Evolutionary conservation across 1,140 invertebrate species (phyloP).

Genomic region (Dreissena rostriformis): DNA sequence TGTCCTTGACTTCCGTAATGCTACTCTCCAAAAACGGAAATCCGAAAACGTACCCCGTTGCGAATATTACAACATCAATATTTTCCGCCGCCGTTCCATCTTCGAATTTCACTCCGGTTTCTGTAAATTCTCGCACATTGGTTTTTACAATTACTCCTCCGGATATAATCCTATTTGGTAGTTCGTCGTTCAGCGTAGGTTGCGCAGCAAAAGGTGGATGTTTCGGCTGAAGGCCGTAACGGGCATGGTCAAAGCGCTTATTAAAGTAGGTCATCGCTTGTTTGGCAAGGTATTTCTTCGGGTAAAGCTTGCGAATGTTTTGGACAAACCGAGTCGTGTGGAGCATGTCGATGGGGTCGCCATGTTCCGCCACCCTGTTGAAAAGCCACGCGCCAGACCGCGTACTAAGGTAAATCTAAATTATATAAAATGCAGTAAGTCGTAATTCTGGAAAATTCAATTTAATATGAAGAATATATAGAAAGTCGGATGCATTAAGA

Average conservation of each 20-base stretch:
- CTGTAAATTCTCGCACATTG: conserved; percentile 76
- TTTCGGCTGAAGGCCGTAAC: conserved; percentile 81
- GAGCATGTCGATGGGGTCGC: conserved; percentile 59
- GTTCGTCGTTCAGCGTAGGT: conserved; percentile 83
- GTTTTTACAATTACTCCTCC: conserved; percentile 81
- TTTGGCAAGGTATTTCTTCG: not conserved
- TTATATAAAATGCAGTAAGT: too few species aligned
- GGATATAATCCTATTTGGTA: conserved; percentile 82
- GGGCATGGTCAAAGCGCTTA: conserved; percentile 81
- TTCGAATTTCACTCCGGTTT: conserved; percentile 78
- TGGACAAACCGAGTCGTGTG: conserved; percentile 35
- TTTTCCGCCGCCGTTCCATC: conserved; percentile 77
- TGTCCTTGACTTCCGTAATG: conserved; percentile 70
- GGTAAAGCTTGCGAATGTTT: not conserved
- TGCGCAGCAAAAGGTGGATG: conserved; percentile 81
- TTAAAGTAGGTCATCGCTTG: conserved; percentile 41
- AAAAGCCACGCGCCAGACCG: conserved; percentile 81
- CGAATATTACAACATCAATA: conserved; percentile 73
- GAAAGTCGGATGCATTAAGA: too few species aligned
- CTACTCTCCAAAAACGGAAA: conserved; percentile 75
- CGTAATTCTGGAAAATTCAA: conserved; percentile 80
- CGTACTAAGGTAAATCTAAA: conserved; percentile 82
- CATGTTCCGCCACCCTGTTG: conserved; percentile 76
- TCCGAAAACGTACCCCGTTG: conserved; percentile 74
- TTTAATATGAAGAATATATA: too few species aligned